Evolutionary conservation across 2,797 vertebrate genomes (phyloP).

Genomic region (Pseudomugil gertrudae): DNA sequence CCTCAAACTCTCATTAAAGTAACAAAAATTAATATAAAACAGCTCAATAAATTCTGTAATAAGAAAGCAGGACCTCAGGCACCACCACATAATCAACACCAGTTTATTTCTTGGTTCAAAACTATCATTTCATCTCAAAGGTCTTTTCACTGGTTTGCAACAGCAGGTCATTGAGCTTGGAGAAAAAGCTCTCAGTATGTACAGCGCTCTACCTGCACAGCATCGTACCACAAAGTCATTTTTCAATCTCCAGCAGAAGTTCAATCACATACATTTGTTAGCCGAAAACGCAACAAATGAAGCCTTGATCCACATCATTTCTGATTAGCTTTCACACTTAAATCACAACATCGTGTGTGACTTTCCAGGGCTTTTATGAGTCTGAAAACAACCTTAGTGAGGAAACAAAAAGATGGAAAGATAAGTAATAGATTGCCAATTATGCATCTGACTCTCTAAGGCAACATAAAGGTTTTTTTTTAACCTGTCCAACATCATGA

Average conservation of each 20-base stretch:
- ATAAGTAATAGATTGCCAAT: too few relatives aligned
- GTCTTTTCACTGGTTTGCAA: too few relatives aligned
- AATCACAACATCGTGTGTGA: background rate
- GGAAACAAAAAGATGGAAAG: background rate
- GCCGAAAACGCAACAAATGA: background rate
- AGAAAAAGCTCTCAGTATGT: too few relatives aligned
- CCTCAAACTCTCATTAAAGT: background rate
- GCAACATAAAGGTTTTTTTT: too few relatives aligned
- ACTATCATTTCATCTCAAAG: too few relatives aligned
- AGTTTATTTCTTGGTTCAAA: background rate
- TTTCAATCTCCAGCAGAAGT: background rate
- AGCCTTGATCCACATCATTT: background rate
- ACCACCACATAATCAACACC: too few relatives aligned
- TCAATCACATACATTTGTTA: background rate
- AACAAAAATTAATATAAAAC: too few relatives aligned
- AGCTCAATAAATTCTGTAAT: too few relatives aligned
- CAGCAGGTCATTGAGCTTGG: too few relatives aligned
- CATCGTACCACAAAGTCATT: background rate
- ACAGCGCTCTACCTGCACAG: too few relatives aligned
- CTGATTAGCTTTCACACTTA: background rate
- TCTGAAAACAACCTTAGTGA: background rate
- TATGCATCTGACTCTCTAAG: too few relatives aligned
- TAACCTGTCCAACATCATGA: too few relatives aligned
- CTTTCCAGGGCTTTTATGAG: background rate
- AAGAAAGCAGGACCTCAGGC: background rate